Conservation (phyloP, 2,113 vertebrate genomes). For the Passer montanus region DNA sequence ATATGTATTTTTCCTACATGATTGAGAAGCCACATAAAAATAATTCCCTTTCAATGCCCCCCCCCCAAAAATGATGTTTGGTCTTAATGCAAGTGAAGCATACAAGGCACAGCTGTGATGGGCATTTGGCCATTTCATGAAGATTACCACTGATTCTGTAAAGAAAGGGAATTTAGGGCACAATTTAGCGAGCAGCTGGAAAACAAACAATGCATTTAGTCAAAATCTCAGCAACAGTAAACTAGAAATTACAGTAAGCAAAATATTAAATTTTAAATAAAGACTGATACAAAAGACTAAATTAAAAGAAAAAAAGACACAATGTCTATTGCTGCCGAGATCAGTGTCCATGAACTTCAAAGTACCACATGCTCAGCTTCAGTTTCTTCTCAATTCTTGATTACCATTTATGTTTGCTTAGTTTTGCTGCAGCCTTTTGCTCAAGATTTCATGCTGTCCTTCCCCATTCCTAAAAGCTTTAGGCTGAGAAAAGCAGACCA, state of each 20-base stretch:
- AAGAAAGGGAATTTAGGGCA: conserved; percentile 18
- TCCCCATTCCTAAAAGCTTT: not conserved
- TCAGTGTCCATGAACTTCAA: not conserved
- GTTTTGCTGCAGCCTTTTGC: not conserved
- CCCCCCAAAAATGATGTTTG: not conserved
- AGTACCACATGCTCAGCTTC: not conserved
- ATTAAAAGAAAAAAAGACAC: not conserved
- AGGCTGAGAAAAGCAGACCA: not conserved
- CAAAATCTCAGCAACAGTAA: not conserved
- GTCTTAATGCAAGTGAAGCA: conserved; percentile 37
- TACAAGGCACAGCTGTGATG: not conserved
- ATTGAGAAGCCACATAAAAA: conserved; percentile 12
- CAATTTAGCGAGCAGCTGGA: not conserved
- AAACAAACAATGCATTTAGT: not conserved
- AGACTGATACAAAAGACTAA: not conserved
- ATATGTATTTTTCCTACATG: not conserved
- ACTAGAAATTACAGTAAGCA: not conserved
- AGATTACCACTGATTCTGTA: conserved; percentile 2
- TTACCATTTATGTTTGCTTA: not conserved
- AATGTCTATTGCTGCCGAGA: not conserved
- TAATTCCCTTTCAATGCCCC: not conserved
- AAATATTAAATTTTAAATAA: not conserved
- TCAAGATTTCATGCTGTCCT: not conserved
- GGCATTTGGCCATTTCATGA: conserved; percentile 14
- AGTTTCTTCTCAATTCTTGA: not conserved